Evolutionary conservation across 1,140 invertebrate genomes (phyloP).

Genomic region (Papilio helenus): DNA sequence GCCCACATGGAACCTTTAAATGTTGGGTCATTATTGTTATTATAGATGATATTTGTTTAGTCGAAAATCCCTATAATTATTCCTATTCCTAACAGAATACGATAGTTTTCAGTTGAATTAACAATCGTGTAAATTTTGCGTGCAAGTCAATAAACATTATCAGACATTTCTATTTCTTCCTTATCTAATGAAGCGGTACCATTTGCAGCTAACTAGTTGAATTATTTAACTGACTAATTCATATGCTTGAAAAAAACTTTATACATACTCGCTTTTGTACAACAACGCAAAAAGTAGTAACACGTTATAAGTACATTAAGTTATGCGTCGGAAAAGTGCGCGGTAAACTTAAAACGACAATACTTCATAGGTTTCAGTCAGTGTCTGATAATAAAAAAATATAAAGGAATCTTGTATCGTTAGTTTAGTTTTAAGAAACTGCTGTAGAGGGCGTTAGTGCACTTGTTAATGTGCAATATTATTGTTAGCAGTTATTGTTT

Average conservation of each 20-base stretch:
- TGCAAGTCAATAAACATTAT: background rate
- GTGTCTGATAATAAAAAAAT: background rate
- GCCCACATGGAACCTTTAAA: background rate
- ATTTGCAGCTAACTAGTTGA: background rate
- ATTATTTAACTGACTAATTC: background rate
- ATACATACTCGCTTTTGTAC: background rate
- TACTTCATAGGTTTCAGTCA: too few species aligned
- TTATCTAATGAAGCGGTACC: background rate
- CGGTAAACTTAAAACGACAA: too few species aligned
- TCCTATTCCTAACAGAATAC: background rate
- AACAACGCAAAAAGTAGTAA: background rate
- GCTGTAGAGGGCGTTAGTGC: background rate
- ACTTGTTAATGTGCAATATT: background rate
- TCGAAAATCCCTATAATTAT: background rate
- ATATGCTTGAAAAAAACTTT: background rate
- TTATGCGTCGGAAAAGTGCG: background rate
- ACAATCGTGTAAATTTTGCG: background rate
- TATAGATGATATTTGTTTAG: background rate
- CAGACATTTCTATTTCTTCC: background rate
- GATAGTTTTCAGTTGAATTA: background rate
- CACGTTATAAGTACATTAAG: background rate
- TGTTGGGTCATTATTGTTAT: constrained; percentile 25
- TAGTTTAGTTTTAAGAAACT: background rate
- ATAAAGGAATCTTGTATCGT: background rate
- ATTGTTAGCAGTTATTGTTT: background rate